Evolutionary conservation across 2,797 vertebrate species (phyloP).

Genomic region (Micropoecilia bifurca): DNA sequence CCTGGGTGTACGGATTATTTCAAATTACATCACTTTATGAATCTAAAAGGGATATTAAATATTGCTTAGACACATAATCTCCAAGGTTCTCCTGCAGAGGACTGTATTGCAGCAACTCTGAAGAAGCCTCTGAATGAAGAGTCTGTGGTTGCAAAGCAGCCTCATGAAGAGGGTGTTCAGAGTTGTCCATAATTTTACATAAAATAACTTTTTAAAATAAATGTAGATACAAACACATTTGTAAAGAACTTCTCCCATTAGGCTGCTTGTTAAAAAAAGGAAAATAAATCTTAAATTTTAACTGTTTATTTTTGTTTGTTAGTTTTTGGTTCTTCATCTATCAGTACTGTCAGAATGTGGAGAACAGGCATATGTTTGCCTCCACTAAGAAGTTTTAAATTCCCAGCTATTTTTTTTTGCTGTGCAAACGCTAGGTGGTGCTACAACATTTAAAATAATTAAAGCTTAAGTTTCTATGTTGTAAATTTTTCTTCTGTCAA

Average conservation of each 20-base stretch:
- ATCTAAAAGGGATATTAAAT: neutral
- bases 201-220: neutral
- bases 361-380: too few relatives aligned
- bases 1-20: neutral
- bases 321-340: too few relatives aligned
- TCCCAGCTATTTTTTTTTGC: too few relatives aligned
- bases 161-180: neutral
- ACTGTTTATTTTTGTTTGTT: too few relatives aligned
- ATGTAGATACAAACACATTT: neutral
- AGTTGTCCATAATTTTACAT: neutral
- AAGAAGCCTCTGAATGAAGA: neutral
- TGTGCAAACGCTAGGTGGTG: too few relatives aligned
- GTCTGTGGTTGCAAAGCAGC: neutral
- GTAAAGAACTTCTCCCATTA: neutral
- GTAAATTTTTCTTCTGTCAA: too few relatives aligned
- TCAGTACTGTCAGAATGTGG: too few relatives aligned
- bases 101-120: neutral
- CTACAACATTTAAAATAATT: too few relatives aligned
- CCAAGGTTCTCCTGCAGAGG: neutral
- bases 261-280: too few relatives aligned
- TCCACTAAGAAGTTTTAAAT: too few relatives aligned
- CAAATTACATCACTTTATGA: neutral
- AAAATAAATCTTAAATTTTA: too few relatives aligned
- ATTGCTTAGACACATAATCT: neutral
- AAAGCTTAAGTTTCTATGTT: too few relatives aligned